Base-by-base conservation (phyloP, 1,140 invertebrate genomes). In the Zaprionus ornatus region DNA sequence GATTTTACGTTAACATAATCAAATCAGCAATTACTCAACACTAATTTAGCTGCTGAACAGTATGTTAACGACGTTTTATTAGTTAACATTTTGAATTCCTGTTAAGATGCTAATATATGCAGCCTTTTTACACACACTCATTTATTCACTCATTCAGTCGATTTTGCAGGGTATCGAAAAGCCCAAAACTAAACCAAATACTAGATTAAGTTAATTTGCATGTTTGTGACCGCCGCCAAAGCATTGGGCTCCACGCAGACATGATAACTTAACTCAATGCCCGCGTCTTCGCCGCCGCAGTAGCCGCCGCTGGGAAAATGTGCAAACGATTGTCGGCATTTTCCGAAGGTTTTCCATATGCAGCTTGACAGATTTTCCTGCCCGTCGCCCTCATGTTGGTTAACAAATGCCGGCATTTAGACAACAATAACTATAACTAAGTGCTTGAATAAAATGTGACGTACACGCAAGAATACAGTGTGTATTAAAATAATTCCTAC, bases 161-260 rank as follows among this genome's bases (percentile, higher is more conserved):
- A 9, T 0, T 45, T 42, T 50, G 23, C 45, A 50, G 45, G 45
- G 45, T n/a, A 50, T 50, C 10, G 1, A n/a, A 5, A 13, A 55
- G 25, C 13, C 25, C 10, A 61, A 76, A 72, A 56, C 78, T 71
- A 68, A 86, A 72, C 80, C 80, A 80, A 88, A 88, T 90, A 84
- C 77, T 84, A 88, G 84, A 88, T 88, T 88, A 88, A 88, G 78
- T 75, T 84, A 88, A 88, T 88, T 88, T 88, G 84, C 84, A 88
- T 88, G 84, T 64, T 74, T 59, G 60, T 25, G 52, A 37, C 50
- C 68, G 84, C 80, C 77, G 82, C 70, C 71, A 79, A 71, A 80
- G 83, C 63, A 79, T 81, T 77, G 79, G 79, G 76, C 83, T 50
- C 45, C 73, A 85, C 82, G 82, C 85, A 85, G 82, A 81, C 78